phyloP scores from a whole-genome alignment of 2,113 vertebrate genomes.

The Zonotrichia leucophrys region DNA sequence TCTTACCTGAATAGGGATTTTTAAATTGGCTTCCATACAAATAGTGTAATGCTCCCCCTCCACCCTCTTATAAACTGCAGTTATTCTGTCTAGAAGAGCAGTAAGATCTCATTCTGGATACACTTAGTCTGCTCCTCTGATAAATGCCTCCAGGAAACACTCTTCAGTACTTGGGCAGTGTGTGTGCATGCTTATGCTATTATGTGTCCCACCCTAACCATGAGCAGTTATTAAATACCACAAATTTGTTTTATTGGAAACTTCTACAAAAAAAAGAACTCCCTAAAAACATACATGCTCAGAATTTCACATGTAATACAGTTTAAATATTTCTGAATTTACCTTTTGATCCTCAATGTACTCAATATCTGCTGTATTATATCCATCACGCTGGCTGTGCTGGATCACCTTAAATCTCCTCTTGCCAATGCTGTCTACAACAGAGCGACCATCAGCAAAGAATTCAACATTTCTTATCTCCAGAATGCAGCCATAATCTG shows the following conservation, averaged over 20 bases:
- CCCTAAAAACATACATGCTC: not conserved
- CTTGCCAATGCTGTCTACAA: slow-evolving; percentile 81
- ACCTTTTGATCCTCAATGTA: slow-evolving; percentile 84
- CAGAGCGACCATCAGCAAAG: slow-evolving; percentile 83
- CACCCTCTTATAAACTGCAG: not conserved
- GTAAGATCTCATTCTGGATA: not conserved
- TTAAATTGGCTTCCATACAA: not conserved
- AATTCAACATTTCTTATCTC: slow-evolving; percentile 84
- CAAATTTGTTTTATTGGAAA: not conserved
- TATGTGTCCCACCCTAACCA: not conserved
- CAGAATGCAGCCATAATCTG: slow-evolving; percentile 82
- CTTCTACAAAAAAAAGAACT: not conserved
- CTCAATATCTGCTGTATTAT: slow-evolving; percentile 83
- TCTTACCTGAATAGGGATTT: not conserved
- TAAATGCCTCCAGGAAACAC: not conserved
- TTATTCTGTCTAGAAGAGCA: not conserved
- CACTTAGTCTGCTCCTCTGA: not conserved
- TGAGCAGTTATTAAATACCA: not conserved
- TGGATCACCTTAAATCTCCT: slow-evolving; percentile 81
- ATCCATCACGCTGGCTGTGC: slow-evolving; percentile 81
- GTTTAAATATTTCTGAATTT: not conserved
- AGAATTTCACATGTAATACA: not conserved
- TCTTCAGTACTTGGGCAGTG: not conserved
- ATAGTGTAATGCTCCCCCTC: not conserved
- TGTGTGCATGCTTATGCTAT: not conserved